phyloP scores from a whole-genome alignment of 2,888 invertebrate species.

The Agrotis exclamationis region DNA sequence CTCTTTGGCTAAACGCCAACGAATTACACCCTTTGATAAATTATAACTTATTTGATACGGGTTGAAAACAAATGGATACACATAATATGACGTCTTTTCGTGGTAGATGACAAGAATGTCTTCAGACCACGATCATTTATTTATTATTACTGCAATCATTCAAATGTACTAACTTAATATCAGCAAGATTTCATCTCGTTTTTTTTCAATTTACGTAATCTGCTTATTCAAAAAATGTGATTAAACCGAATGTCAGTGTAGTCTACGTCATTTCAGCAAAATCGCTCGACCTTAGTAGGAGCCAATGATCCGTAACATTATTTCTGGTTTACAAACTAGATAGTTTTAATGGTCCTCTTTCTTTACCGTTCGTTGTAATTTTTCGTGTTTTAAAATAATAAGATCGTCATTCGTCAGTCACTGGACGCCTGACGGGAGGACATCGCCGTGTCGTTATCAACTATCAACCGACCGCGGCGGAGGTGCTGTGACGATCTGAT shows the following conservation, averaged over 20 bases:
- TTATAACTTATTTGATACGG: slow-evolving; percentile 1
- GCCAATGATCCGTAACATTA: slow-evolving; percentile 6
- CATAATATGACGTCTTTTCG: neutral
- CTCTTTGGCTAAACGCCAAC: neutral
- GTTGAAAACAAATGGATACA: neutral
- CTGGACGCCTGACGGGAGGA: no score
- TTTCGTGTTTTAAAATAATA: neutral
- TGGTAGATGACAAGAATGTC: neutral
- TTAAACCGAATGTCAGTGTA: neutral
- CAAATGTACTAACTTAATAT: neutral
- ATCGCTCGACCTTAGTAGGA: slow-evolving; percentile 15
- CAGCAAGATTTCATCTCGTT: neutral
- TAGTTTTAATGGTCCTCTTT: neutral
- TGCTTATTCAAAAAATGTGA: neutral
- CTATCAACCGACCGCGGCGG: no score
- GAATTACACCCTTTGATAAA: neutral
- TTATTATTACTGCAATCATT: neutral
- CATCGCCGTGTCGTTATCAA: no score
- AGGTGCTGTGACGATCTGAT: no score
- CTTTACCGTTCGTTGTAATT: neutral
- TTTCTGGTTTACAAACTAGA: slow-evolving; percentile 15
- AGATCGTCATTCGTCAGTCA: no score
- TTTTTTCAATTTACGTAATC: neutral
- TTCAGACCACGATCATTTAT: neutral
- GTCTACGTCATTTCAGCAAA: slow-evolving; percentile 4